These are phyloP conservation scores for Hypena proboscidalis DNA, from an alignment of 2,888 invertebrate species.

Conservation along the genomic window DNA sequence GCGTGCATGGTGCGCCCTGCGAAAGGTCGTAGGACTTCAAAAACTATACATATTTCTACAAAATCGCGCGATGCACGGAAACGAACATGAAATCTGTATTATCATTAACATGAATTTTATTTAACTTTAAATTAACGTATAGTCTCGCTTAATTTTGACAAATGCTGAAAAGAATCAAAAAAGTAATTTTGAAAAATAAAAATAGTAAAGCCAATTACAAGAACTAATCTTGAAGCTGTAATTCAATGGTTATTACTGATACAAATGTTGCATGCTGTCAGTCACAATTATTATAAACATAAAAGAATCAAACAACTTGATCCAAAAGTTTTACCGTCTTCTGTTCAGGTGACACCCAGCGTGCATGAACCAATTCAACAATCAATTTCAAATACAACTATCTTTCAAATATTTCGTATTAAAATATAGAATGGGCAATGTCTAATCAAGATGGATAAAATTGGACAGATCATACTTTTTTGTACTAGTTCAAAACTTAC, in stretches of 20 bases:
- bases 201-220: slow-evolving; percentile 77
- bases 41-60: too few species aligned
- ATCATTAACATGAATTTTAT: too few species aligned
- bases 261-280: slow-evolving; percentile 78
- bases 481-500: slow-evolving; percentile 15
- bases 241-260: slow-evolving; percentile 65
- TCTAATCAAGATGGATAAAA: not conserved
- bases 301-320: slow-evolving; percentile 62
- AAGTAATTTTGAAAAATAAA: slow-evolving; percentile 71
- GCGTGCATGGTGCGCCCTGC: too few species aligned
- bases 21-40: too few species aligned
- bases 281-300: slow-evolving; percentile 76
- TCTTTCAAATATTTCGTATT: not conserved
- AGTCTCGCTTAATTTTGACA: slow-evolving; percentile 48
- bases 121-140: not conserved
- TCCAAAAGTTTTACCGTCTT: slow-evolving; percentile 80
- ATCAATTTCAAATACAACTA: slow-evolving; percentile 57
- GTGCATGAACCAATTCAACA: slow-evolving; percentile 76
- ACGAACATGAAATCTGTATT: too few species aligned
- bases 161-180: slow-evolving; percentile 44
- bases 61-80: too few species aligned
- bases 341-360: slow-evolving; percentile 81
- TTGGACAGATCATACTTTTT: slow-evolving; percentile 46
- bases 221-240: slow-evolving; percentile 70
- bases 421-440: not conserved